Evolutionary conservation across 2,113 vertebrate genomes (phyloP).

Genomic region (Oryzias javanicus): DNA sequence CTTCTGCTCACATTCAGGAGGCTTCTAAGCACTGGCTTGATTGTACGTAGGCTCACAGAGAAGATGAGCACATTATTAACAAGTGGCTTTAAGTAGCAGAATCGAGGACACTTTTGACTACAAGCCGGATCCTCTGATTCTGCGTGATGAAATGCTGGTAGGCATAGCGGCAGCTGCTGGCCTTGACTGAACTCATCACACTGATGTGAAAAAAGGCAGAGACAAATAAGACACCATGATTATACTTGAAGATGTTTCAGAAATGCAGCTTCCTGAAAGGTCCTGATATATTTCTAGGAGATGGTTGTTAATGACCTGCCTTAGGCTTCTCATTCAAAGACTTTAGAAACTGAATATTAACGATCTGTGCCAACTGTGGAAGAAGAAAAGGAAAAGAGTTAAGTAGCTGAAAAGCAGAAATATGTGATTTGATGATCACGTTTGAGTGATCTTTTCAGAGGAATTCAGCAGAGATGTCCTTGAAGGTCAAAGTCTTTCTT

Average conservation of each 20-base stretch:
- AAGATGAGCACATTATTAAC: slow-evolving; percentile 9
- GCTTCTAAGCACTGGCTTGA: slow-evolving; percentile 10
- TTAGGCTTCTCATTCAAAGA: slow-evolving; percentile 37
- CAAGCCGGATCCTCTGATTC: slow-evolving; percentile 14
- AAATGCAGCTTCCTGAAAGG: slow-evolving; percentile 38
- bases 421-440: slow-evolving; percentile 30
- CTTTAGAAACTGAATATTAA: slow-evolving; percentile 17
- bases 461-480: slow-evolving; percentile 15
- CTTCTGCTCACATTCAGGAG: background rate
- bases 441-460: slow-evolving; percentile 21
- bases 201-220: slow-evolving; percentile 32
- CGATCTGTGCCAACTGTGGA: slow-evolving; percentile 43
- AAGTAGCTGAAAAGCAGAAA: slow-evolving; percentile 40
- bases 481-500: slow-evolving; percentile 47
- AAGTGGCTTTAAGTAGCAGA: slow-evolving; percentile 16
- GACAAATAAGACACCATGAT: slow-evolving; percentile 20
- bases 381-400: slow-evolving; percentile 38
- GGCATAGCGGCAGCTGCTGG: slow-evolving; percentile 15
- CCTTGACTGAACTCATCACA: slow-evolving; percentile 19
- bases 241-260: slow-evolving; percentile 26
- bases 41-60: slow-evolving; percentile 9
- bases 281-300: slow-evolving; percentile 47
- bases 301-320: slow-evolving; percentile 41
- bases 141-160: slow-evolving; percentile 21
- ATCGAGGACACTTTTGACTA: slow-evolving; percentile 21